Conservation (phyloP, 2,113 vertebrate species). For the Ctenomys sociabilis region DNA sequence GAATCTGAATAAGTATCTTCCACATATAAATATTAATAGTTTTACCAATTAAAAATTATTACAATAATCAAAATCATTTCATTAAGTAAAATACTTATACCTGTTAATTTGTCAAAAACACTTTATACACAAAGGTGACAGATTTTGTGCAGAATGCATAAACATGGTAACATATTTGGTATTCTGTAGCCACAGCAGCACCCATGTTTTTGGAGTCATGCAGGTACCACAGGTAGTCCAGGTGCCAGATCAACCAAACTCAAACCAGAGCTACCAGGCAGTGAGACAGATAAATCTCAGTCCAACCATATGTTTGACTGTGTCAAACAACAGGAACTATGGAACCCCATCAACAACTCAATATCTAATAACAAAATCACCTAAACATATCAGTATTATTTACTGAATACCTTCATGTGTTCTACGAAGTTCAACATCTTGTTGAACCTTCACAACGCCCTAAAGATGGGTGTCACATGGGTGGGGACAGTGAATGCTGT, state of each 20-base stretch:
- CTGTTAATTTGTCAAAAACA: neutral
- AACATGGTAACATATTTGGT: neutral
- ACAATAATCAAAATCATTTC: neutral
- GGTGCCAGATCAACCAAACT: neutral
- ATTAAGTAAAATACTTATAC: neutral
- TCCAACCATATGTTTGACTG: neutral
- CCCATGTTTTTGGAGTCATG: neutral
- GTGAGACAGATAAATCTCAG: neutral
- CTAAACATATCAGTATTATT: neutral
- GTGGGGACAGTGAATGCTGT: neutral
- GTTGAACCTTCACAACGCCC: neutral
- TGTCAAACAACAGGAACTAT: neutral
- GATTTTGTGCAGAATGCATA: neutral
- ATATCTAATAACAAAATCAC: conserved; percentile 11
- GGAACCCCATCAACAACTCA: neutral
- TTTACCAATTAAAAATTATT: neutral
- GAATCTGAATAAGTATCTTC: neutral
- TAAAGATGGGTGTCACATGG: neutral
- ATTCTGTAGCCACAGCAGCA: neutral
- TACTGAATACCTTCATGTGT: neutral
- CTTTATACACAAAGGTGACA: neutral
- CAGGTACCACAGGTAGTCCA: neutral
- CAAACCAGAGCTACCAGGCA: neutral
- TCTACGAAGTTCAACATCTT: neutral
- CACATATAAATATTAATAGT: neutral